Percentiles rank a stretch among this genome's conserved stretches.
Conservation (phyloP, 2,888 invertebrate species). For the Leucophenga montana region DNA sequence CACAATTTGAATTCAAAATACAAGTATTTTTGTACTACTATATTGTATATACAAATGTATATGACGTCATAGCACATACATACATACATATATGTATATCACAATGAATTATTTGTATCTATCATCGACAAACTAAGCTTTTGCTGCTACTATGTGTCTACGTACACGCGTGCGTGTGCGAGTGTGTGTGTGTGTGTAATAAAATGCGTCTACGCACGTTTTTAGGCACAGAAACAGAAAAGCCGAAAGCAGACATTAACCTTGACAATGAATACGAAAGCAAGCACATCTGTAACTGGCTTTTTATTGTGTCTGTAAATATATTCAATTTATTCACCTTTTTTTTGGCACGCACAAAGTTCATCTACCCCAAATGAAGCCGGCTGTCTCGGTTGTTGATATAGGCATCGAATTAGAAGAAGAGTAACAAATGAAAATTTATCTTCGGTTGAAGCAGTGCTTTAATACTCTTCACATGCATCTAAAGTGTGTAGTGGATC, state of each 20-base stretch:
- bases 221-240: background rate
- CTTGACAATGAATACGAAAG: conserved; percentile 21
- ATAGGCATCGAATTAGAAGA: background rate
- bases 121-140: too few species aligned
- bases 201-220: conserved; percentile 30
- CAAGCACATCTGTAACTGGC: too few species aligned
- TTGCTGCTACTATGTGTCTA: too few species aligned
- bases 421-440: too few species aligned
- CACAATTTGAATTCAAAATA: too few species aligned
- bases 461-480: too few species aligned
- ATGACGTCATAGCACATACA: too few species aligned
- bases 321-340: conserved; percentile 12
- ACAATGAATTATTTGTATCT: too few species aligned
- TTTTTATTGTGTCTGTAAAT: background rate
- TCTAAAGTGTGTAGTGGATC: too few species aligned
- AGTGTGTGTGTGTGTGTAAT: conserved; percentile 35
- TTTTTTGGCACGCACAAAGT: conserved; percentile 42
- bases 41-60: background rate
- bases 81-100: too few species aligned
- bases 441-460: too few species aligned
- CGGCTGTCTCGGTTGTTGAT: background rate
- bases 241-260: conserved; percentile 10
- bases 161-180: conserved; percentile 30
- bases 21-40: background rate
- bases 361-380: conserved; percentile 10